phyloP scores from a whole-genome alignment of 2,888 invertebrate species.

The Pegoplata infirma region DNA sequence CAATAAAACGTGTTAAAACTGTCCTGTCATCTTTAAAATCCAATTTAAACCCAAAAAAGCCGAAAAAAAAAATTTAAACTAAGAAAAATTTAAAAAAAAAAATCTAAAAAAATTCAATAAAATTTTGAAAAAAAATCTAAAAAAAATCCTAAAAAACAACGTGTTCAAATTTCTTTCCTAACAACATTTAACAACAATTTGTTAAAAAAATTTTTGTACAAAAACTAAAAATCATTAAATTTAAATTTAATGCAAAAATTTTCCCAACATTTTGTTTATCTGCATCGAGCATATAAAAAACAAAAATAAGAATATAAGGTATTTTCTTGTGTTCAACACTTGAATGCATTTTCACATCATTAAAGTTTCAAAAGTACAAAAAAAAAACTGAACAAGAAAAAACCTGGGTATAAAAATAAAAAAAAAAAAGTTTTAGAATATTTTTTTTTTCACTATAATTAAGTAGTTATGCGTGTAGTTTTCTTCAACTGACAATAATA shows the following conservation, averaged over 20 bases:
- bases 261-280: not conserved
- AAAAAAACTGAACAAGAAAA: not conserved
- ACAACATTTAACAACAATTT: conserved; percentile 10
- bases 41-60: too few species aligned
- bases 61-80: too few species aligned
- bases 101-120: too few species aligned
- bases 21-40: not conserved
- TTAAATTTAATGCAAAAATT: not conserved
- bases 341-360: conserved; percentile 59
- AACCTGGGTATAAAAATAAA: not conserved
- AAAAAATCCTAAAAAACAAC: too few species aligned
- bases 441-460: conserved; percentile 31
- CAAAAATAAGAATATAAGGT: too few species aligned
- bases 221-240: not conserved
- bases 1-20: not conserved
- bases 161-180: too few species aligned
- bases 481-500: conserved; percentile 24
- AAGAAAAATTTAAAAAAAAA: not conserved
- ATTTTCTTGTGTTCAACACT: conserved; percentile 39
- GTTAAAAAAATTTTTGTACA: not conserved
- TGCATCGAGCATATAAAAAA: not conserved
- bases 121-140: too few species aligned
- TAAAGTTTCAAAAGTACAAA: conserved; percentile 15
- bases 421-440: conserved; percentile 36
- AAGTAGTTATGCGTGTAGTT: conserved; percentile 28